phyloP scores from a whole-genome alignment of 2,113 vertebrate genomes.

The Origma solitaria region DNA sequence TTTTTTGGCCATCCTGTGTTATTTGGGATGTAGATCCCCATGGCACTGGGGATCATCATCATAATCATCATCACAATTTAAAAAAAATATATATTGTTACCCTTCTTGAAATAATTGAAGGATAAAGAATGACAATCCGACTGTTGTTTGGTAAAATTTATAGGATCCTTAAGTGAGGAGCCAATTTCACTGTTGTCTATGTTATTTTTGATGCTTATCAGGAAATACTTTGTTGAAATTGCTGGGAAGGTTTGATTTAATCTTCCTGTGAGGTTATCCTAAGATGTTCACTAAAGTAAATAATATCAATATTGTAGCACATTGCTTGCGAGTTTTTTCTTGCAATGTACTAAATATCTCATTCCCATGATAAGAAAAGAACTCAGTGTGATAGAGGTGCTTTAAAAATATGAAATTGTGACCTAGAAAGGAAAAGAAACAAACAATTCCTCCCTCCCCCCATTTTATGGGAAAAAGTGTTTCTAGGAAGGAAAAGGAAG shows the following conservation, averaged over 20 bases:
- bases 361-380: neutral
- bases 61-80: too few species aligned
- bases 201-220: neutral
- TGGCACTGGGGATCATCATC: neutral
- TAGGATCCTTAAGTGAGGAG: neutral
- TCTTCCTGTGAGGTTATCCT: neutral
- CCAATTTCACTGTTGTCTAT: neutral
- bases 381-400: neutral
- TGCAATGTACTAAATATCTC: neutral
- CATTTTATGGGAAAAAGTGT: accelerated
- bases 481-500: neutral
- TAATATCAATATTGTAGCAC: neutral
- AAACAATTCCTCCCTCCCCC: neutral
- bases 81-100: too few species aligned
- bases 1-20: neutral
- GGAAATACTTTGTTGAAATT: neutral
- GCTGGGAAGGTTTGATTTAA: neutral
- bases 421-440: neutral
- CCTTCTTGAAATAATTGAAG: neutral
- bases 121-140: neutral
- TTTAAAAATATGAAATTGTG: neutral
- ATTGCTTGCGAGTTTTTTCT: neutral
- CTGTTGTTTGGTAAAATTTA: neutral
- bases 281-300: neutral
- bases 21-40: neutral